Conservation (phyloP, 2,888 invertebrate genomes). For the Meandrusa payeni region DNA sequence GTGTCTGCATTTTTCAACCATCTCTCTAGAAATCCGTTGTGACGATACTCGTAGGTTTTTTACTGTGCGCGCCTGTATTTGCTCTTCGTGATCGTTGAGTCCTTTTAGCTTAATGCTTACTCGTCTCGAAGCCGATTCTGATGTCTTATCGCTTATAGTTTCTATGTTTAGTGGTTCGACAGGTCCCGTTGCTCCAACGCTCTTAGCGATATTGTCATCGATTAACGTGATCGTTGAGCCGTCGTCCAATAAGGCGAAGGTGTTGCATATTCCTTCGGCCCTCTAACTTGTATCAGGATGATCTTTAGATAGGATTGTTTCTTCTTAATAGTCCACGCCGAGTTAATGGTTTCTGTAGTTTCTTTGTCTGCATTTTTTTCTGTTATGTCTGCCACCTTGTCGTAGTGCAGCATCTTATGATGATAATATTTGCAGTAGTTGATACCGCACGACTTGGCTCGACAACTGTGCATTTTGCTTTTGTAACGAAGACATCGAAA, state of each 20-base stretch:
- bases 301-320: no score
- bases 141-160: constrained; percentile 1
- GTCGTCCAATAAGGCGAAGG: constrained; percentile 26
- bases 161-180: constrained; percentile 6
- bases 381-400: no score
- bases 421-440: no score
- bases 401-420: no score
- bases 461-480: background rate
- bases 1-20: background rate
- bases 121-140: constrained; percentile 34
- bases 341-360: no score
- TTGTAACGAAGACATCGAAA: no score
- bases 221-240: constrained; percentile 25
- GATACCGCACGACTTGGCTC: no score
- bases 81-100: background rate
- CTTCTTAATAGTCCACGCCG: no score
- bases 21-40: background rate
- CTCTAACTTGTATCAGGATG: no score
- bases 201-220: constrained; percentile 10
- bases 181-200: constrained; percentile 23
- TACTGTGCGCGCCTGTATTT: no score
- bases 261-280: background rate
- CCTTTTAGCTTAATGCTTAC: constrained; percentile 27
- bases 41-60: no score
- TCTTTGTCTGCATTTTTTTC: no score